These are phyloP conservation scores for Lates japonicus DNA, from an alignment of 2,797 vertebrate species.

Conservation along the genomic window DNA sequence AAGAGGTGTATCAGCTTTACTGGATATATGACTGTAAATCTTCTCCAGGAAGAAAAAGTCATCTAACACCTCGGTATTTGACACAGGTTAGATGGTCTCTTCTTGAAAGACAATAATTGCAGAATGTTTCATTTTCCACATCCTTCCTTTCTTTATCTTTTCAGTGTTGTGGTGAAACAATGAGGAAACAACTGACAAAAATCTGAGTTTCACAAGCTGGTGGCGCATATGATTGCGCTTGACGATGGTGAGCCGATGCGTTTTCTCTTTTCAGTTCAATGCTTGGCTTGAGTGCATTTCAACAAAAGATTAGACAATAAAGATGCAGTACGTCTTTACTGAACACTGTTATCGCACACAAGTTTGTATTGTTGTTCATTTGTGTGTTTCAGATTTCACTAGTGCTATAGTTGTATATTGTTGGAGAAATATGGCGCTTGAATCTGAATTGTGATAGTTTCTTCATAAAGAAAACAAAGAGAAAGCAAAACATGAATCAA, in stretches of 20 bases:
- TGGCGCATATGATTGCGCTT: conserved; percentile 92
- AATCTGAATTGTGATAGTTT: neutral
- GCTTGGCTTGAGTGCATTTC: neutral
- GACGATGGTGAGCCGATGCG: conserved; percentile 87
- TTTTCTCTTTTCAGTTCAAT: neutral
- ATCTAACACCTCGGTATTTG: neutral
- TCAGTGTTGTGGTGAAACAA: conserved; percentile 89
- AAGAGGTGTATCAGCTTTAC: neutral
- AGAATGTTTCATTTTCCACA: neutral
- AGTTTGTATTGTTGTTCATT: neutral
- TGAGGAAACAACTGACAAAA: conserved; percentile 94
- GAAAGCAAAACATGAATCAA: neutral
- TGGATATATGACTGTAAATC: too few relatives aligned
- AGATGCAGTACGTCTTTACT: neutral
- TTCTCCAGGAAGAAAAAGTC: neutral
- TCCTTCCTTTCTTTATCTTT: conserved; percentile 31
- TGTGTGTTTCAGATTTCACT: neutral
- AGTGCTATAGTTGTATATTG: neutral
- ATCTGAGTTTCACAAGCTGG: conserved; percentile 93
- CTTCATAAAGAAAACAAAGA: neutral
- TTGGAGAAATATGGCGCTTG: neutral
- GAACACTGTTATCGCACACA: neutral
- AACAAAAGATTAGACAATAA: neutral
- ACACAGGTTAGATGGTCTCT: neutral
- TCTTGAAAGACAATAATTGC: neutral